These are phyloP conservation scores for Brassicogethes aeneus DNA, from an alignment of 2,888 invertebrate species.

Conservation along the genomic window DNA sequence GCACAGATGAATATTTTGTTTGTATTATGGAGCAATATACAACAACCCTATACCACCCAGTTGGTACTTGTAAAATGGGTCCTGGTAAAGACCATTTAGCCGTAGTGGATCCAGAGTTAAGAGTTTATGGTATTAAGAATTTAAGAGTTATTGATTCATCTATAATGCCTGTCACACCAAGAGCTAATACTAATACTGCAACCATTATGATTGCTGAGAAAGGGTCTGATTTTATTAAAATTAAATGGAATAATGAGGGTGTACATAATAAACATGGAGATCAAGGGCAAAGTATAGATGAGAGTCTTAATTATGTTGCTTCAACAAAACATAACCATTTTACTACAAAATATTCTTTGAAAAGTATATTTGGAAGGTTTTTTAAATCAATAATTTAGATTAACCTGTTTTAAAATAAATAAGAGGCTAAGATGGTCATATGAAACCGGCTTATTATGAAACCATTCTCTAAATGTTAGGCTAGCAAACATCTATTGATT, in stretches of 20 bases:
- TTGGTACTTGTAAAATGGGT: slow-evolving; percentile 64
- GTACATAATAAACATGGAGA: too few relatives aligned
- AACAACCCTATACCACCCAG: slow-evolving; percentile 60
- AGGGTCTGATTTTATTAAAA: slow-evolving; percentile 37
- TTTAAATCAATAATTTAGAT: too few relatives aligned
- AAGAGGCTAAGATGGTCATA: too few relatives aligned
- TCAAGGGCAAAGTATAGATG: too few relatives aligned
- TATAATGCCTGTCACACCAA: slow-evolving; percentile 53
- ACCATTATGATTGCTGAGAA: slow-evolving; percentile 41
- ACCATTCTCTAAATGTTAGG: too few relatives aligned
- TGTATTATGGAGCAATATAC: slow-evolving; percentile 59
- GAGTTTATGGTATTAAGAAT: slow-evolving; percentile 52
- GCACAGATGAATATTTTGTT: slow-evolving; percentile 55
- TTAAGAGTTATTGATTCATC: slow-evolving; percentile 63
- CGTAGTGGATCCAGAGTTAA: slow-evolving; percentile 56
- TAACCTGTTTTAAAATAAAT: too few relatives aligned
- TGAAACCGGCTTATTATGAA: too few relatives aligned
- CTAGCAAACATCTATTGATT: too few relatives aligned
- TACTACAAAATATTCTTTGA: too few relatives aligned
- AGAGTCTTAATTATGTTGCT: too few relatives aligned
- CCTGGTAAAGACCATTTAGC: slow-evolving; percentile 51
- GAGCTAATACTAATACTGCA: slow-evolving; percentile 41
- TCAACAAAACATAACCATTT: too few relatives aligned
- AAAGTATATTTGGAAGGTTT: too few relatives aligned
- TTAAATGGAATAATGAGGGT: slow-evolving; percentile 16